These are phyloP conservation scores for Benthochromis sp. DNA, from an alignment of 2,113 vertebrate genomes.

Conservation along the genomic window DNA sequence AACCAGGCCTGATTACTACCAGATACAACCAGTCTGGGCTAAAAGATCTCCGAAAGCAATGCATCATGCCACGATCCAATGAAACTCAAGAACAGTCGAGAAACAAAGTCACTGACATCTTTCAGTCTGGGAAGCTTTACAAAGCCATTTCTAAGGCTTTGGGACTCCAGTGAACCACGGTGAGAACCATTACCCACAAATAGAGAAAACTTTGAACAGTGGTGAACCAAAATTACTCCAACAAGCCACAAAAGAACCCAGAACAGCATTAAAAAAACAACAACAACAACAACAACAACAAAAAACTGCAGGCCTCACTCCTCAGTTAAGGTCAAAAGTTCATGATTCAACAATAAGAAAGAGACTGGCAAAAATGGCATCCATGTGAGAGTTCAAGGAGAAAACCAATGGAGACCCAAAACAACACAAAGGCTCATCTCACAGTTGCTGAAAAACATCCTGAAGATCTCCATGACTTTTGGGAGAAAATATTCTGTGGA, in stretches of 20 bases:
- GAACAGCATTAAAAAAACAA: not conserved
- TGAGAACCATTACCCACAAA: not conserved
- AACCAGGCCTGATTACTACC: not conserved
- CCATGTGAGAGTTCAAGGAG: not conserved
- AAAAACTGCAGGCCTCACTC: not conserved
- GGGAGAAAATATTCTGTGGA: not conserved
- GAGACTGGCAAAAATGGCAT: not conserved
- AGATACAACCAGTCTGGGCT: not conserved
- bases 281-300: fast-evolving
- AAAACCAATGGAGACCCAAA: not conserved
- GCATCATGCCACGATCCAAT: not conserved
- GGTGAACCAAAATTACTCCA: not conserved
- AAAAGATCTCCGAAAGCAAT: not conserved
- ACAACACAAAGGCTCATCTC: not conserved
- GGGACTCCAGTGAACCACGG: not conserved
- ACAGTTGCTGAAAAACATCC: not conserved
- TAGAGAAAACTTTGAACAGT: not conserved
- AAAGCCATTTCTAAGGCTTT: not conserved
- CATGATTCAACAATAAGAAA: not conserved
- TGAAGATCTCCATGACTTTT: not conserved
- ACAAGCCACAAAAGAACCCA: not conserved
- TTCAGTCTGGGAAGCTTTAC: not conserved
- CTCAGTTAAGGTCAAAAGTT: not conserved
- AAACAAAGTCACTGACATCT: not conserved
- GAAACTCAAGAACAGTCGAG: not conserved